Percentiles rank a stretch among this genome's conserved stretches.
phyloP scores from a whole-genome alignment of 2,888 invertebrate species.

The Balanococcus diminutus region DNA sequence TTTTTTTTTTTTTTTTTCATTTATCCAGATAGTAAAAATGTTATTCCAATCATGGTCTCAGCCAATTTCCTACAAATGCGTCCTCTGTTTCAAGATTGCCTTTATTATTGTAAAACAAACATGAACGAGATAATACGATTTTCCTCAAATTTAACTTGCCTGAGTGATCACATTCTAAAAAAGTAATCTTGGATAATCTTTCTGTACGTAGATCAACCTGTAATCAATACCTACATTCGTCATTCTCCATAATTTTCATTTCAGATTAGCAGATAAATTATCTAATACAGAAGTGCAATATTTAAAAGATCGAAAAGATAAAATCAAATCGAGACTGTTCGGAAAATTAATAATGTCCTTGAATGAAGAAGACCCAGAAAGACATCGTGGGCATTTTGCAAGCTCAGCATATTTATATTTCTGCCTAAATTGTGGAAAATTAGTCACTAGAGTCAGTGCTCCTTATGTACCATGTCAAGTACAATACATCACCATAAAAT shows the following conservation, averaged over 20 bases:
- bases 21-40: constrained; percentile 67
- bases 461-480: constrained; percentile 51
- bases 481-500: constrained; percentile 49
- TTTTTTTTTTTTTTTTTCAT: background rate
- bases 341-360: constrained; percentile 81
- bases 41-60: constrained; percentile 90
- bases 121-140: constrained; percentile 86
- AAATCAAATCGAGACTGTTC: constrained; percentile 82
- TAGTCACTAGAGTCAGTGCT: constrained; percentile 36
- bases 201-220: background rate
- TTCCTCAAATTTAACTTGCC: constrained; percentile 83
- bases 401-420: constrained; percentile 74
- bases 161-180: constrained; percentile 74
- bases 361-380: constrained; percentile 77
- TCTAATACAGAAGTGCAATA: constrained; percentile 85
- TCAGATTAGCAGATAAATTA: constrained; percentile 83
- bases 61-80: constrained; percentile 95
- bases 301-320: constrained; percentile 85
- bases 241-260: background rate
- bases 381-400: constrained; percentile 78
- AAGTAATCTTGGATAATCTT: constrained; percentile 60
- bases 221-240: too few species aligned
- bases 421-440: constrained; percentile 51
- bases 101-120: constrained; percentile 83
- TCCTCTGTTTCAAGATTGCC: constrained; percentile 81